Conservation (phyloP, 2,113 vertebrate genomes). For the Fulica atra region DNA sequence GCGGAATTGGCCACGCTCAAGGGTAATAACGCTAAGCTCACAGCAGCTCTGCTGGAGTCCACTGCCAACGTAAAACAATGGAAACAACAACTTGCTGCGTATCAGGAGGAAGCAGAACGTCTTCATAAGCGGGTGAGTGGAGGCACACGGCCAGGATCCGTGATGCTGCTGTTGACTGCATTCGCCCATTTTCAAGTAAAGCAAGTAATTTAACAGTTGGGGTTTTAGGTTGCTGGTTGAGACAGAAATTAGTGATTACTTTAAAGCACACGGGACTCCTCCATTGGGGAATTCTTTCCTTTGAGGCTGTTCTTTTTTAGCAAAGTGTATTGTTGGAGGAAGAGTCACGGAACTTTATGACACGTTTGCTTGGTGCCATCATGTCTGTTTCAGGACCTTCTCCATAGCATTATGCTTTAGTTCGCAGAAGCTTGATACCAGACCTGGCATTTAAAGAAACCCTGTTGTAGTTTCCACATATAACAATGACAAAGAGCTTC, state of each 20-base stretch:
- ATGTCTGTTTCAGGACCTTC: not conserved
- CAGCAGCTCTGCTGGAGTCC: conserved; percentile 95
- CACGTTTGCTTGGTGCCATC: not conserved
- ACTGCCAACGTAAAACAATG: conserved; percentile 99
- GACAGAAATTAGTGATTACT: not conserved
- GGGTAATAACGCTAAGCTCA: conserved; percentile 97
- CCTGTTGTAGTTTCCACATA: not conserved
- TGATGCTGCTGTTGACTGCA: not conserved
- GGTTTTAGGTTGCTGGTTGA: not conserved
- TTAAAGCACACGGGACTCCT: not conserved
- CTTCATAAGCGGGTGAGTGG: conserved; percentile 92
- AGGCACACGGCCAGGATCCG: not conserved
- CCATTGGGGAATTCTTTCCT: not conserved
- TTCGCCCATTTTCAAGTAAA: not conserved
- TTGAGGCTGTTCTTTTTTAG: not conserved
- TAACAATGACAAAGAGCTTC: not conserved
- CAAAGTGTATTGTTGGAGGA: not conserved
- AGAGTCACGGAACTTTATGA: not conserved
- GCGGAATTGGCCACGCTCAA: conserved; percentile 96
- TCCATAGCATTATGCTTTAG: not conserved
- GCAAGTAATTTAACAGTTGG: not conserved
- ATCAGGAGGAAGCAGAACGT: conserved; percentile 97
- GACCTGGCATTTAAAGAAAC: not conserved
- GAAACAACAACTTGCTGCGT: conserved; percentile 97
- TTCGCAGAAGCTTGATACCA: not conserved